Conservation (phyloP, 2,113 vertebrate genomes). For the Heteronetta atricapilla region DNA sequence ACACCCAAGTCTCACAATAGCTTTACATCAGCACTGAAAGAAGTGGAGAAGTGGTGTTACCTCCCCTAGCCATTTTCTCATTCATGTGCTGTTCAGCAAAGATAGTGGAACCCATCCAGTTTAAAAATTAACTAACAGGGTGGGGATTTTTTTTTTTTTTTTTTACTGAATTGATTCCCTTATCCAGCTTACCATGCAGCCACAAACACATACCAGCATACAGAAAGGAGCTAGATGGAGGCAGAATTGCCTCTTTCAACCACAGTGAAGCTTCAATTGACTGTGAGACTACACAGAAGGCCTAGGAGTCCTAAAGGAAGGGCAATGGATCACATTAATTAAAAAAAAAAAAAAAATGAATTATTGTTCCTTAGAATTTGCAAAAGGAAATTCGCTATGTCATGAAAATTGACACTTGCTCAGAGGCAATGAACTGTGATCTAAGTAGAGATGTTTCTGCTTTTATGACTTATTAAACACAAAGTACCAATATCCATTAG, state of each 20-base stretch:
- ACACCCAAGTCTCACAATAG: not conserved
- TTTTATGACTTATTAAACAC: not conserved
- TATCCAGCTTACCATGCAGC: conserved; percentile 18
- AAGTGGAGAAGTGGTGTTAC: not conserved
- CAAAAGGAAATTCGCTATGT: not conserved
- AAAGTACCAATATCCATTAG: not conserved
- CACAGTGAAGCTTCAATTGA: conserved; percentile 45
- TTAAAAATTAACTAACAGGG: not conserved
- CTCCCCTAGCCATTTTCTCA: not conserved
- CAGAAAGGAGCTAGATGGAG: conserved; percentile 39
- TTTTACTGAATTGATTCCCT: conserved; percentile 31
- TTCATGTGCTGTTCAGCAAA: not conserved
- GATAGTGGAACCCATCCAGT: not conserved
- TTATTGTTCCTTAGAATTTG: not conserved
- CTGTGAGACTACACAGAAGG: conserved; percentile 53
- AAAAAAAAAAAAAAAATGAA: not conserved
- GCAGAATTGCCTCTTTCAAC: conserved; percentile 54
- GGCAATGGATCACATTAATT: conserved; percentile 33
- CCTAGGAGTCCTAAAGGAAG: conserved; percentile 52
- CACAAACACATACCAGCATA: conserved; percentile 35
- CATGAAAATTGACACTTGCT: not conserved
- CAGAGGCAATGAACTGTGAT: not conserved
- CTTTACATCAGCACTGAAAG: not conserved
- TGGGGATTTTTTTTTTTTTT: not conserved
- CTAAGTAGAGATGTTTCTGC: not conserved